Percentiles rank a stretch among this genome's conserved stretches.
Evolutionary conservation across 2,797 vertebrate species (phyloP).

Genomic region (Sitta carolinensis): DNA sequence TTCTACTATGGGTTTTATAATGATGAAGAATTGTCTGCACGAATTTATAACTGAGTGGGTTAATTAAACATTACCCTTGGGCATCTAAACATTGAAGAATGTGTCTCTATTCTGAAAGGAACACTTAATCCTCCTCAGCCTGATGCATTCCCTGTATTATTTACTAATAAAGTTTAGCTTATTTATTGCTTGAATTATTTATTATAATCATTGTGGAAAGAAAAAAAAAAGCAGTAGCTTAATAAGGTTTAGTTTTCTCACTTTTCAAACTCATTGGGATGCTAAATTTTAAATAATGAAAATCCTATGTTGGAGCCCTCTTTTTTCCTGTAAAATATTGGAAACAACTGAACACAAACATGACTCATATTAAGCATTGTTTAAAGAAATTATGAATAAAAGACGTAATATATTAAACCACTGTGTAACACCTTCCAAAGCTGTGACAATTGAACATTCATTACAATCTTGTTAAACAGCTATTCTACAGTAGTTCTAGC

Average conservation of each 20-base stretch:
- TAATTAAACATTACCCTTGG: constrained; percentile 52
- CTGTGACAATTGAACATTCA: neutral
- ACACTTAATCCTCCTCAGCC: neutral
- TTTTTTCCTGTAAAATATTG: constrained; percentile 11
- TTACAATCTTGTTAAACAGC: constrained; percentile 16
- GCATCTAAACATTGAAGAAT: neutral
- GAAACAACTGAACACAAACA: constrained; percentile 24
- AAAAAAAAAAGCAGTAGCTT: neutral
- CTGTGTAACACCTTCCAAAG: constrained; percentile 16
- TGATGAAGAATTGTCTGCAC: constrained; percentile 15
- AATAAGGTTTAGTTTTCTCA: constrained; percentile 42
- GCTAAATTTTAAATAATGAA: constrained; percentile 61
- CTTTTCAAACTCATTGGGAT: constrained; percentile 31
- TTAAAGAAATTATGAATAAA: constrained; percentile 14
- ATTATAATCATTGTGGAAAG: neutral
- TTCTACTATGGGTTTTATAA: neutral
- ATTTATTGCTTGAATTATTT: constrained; percentile 42
- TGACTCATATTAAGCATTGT: constrained; percentile 10
- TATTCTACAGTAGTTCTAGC: neutral
- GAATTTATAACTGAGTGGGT: constrained; percentile 22
- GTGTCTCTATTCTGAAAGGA: constrained; percentile 1
- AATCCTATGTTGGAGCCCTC: neutral
- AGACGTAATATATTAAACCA: neutral
- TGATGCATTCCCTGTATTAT: neutral
- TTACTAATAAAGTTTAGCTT: constrained; percentile 47